Base-by-base conservation (phyloP, 2,797 vertebrate genomes). In the Neosilurus mollespiculum region DNA sequence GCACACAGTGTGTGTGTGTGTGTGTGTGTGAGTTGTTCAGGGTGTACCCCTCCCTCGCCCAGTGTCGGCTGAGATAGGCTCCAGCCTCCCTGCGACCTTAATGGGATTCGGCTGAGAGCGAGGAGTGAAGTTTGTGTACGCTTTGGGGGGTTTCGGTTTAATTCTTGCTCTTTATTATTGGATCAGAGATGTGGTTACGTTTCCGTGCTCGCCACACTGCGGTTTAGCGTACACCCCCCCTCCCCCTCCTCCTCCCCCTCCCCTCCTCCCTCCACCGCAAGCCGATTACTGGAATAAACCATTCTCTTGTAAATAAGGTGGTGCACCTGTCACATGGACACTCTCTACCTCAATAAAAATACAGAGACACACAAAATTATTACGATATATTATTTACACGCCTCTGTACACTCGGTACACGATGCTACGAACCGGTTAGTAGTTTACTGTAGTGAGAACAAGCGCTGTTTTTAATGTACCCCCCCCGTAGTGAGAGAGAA, bases 261-360 rank as follows among this genome's bases (percentile, higher is more conserved):
- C 91, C 91, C 86, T 7, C 12, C 3, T 61, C 86, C 90, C 89
- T 66, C 62, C 37, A 61, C 62, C 37, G 43, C 83, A 87, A 81
- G 78, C 87, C 91, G 92, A 89, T 94, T 92, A 94, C 82, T 89
- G 93, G 94, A 93, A 89, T 89, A 80, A 95, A 95, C 94, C 94
- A 94, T 93, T 89, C 92, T 79, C 76, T 66, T 89, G 88, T 85
- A 89, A 90, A 89, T 80, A 87, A 91, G 91, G 91, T 92, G 86
- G 76, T 88, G 86, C 92, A 93, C 92, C 92, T 94, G 93, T 93
- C 93, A 94, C 90, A 91, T 86, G 89, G 88, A 85, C 85, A 67
- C 67, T 49, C 53, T 30, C 82, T 49, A 14, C 77, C 61, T 59
- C 78, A 15, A 37, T 75, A 53, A 80, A 88, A 51, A 22, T 1